A percentile compares a stretch with the other conserved stretches of the same genome.
Evolutionary conservation across 2,888 invertebrate species (phyloP).

Genomic region (Phania funesta): DNA sequence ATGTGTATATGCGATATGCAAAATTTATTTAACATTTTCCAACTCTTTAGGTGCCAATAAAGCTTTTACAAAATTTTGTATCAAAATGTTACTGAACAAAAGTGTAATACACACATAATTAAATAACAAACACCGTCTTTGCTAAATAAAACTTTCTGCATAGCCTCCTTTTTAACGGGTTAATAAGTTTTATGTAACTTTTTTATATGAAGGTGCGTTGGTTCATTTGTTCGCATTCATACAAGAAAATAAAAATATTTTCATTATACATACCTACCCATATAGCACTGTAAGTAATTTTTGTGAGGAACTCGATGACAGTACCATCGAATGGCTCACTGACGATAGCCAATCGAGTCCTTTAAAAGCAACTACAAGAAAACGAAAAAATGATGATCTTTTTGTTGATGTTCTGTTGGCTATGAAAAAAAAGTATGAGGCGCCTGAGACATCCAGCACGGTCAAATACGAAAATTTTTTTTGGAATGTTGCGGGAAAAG

Average conservation of each 20-base stretch:
- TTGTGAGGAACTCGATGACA: background rate
- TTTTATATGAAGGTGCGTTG: too few relatives aligned
- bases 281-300: background rate
- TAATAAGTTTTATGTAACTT: too few relatives aligned
- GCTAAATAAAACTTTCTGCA: too few relatives aligned
- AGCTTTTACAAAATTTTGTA: too few relatives aligned
- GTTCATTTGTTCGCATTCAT: too few relatives aligned
- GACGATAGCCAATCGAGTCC: background rate
- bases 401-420: background rate
- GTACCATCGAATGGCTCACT: background rate
- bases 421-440: conserved; percentile 10
- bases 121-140: too few relatives aligned
- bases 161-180: too few relatives aligned
- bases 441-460: background rate
- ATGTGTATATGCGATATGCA: too few relatives aligned
- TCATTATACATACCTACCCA: background rate
- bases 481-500: background rate
- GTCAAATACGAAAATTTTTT: background rate
- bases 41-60: too few relatives aligned
- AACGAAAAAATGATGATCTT: background rate
- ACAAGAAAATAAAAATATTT: background rate
- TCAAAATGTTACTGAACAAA: background rate
- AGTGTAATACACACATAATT: too few relatives aligned
- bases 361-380: background rate
- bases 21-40: too few relatives aligned